phyloP scores from a whole-genome alignment of 1,140 invertebrate genomes.

The Asobara japonica region DNA sequence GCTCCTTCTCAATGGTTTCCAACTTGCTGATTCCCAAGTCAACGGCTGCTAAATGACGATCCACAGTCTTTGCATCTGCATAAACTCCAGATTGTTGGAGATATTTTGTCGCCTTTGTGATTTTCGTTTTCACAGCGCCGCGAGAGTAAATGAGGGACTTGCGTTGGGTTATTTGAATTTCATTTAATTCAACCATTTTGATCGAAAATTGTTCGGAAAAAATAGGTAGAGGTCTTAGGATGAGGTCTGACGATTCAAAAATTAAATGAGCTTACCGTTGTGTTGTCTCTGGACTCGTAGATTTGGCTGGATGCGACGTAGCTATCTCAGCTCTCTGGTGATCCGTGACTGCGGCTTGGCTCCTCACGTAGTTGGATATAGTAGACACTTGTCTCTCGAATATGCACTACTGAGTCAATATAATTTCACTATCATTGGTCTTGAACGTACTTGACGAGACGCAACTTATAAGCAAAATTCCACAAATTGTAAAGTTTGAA shows the following conservation, averaged over 20 bases:
- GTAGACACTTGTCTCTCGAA: not conserved
- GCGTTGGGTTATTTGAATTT: not conserved
- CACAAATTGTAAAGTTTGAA: too few species aligned
- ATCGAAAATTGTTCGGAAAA: not conserved
- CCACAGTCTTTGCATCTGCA: not conserved
- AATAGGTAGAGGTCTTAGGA: too few species aligned
- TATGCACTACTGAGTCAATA: not conserved
- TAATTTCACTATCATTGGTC: too few species aligned
- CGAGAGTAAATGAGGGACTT: not conserved
- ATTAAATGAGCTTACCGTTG: constrained; percentile 24
- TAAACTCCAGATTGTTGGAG: constrained; percentile 1
- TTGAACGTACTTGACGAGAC: too few species aligned
- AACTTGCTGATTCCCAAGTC: not conserved
- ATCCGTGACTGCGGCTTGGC: not conserved
- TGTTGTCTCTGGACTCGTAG: not conserved
- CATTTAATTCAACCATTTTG: not conserved
- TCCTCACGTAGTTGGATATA: too few species aligned
- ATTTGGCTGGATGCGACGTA: constrained; percentile 4
- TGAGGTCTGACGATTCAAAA: constrained; percentile 20
- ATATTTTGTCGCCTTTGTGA: constrained; percentile 15
- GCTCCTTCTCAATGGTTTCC: not conserved
- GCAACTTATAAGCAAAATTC: too few species aligned
- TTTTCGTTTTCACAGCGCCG: constrained; percentile 10
- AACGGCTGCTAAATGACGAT: not conserved
- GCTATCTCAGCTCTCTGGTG: constrained; percentile 4